Percentiles rank a stretch among this genome's conserved stretches.
These are phyloP conservation scores for Ylistrum balloti DNA, from an alignment of 1,140 invertebrate genomes.

Conservation along the genomic window DNA sequence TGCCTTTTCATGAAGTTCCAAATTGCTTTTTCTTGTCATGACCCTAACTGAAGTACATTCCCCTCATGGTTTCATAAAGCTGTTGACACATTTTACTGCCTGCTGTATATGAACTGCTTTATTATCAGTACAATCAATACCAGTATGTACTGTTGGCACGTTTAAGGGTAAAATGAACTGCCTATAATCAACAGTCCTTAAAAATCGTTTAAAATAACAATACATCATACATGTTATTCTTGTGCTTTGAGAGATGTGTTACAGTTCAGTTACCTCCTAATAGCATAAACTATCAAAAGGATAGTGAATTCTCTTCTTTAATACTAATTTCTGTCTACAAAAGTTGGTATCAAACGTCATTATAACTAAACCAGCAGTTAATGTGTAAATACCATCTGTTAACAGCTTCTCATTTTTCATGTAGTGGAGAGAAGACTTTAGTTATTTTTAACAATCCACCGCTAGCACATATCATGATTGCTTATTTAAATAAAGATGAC, in stretches of 20 bases:
- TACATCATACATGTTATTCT: neutral
- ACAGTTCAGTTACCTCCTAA: no score
- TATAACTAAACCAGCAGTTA: no score
- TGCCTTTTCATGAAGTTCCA: neutral
- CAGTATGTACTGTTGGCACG: neutral
- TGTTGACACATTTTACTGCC: neutral
- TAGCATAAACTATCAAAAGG: neutral
- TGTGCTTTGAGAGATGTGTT: neutral
- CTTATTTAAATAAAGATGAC: no score
- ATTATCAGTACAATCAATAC: neutral
- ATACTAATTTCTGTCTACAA: neutral
- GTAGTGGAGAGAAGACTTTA: no score
- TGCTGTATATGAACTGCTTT: neutral
- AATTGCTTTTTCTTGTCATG: slow-evolving; percentile 10
- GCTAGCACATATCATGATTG: no score
- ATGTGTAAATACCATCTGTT: no score
- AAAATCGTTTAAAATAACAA: neutral
- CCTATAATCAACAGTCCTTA: neutral
- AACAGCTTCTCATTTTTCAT: no score
- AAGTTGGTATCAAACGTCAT: no score
- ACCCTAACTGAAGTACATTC: slow-evolving; percentile 27
- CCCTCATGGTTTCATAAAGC: neutral
- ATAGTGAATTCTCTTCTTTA: neutral
- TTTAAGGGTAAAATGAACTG: neutral
- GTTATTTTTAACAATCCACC: no score